Percentiles rank a stretch among this genome's conserved stretches.
Conservation (phyloP, 2,888 invertebrate species). For the Pelosia muscerda region DNA sequence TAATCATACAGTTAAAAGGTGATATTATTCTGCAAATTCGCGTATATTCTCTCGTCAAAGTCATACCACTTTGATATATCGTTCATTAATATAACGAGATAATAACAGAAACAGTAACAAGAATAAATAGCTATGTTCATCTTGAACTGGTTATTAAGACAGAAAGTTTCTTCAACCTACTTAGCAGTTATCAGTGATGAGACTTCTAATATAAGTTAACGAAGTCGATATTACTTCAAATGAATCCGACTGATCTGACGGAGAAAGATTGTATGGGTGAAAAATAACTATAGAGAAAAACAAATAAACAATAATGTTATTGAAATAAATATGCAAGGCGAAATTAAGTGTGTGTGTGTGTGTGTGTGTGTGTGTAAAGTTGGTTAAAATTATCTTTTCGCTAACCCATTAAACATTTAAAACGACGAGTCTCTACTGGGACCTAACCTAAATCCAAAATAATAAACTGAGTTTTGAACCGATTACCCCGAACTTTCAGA, state of each 20-base stretch:
- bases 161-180: slow-evolving; percentile 32
- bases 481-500: no score
- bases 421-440: no score
- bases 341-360: no score
- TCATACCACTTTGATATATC: not conserved
- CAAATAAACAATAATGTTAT: not conserved
- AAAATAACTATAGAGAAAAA: not conserved
- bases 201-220: slow-evolving; percentile 34
- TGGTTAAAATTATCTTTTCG: no score
- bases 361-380: no score
- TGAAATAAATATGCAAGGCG: not conserved
- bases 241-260: slow-evolving; percentile 20
- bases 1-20: no score
- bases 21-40: not conserved
- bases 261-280: not conserved
- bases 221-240: slow-evolving; percentile 28
- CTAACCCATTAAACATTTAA: no score
- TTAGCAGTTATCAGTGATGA: slow-evolving; percentile 22
- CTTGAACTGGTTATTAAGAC: slow-evolving; percentile 28
- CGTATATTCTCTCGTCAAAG: no score
- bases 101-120: slow-evolving; percentile 39
- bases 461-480: no score
- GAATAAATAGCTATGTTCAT: slow-evolving; percentile 38
- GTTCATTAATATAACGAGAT: slow-evolving; percentile 34
- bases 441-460: no score